Evolutionary conservation across 2,797 vertebrate species (phyloP), one percentile per base, ranked within the genome.

Genomic region (Enteromius viviparus): DNA sequence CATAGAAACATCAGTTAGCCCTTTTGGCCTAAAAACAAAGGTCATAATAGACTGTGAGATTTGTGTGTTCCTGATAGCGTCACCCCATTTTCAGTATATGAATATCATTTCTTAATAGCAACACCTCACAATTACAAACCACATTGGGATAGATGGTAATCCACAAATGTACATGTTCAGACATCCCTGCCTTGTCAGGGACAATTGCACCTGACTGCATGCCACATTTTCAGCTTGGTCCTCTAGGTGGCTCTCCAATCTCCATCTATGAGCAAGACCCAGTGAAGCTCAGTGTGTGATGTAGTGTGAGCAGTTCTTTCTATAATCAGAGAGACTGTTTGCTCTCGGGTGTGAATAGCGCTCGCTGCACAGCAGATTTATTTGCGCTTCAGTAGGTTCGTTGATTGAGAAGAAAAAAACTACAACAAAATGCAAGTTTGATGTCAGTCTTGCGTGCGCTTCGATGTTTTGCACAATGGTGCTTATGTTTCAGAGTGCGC

Each of bases 201-300:
- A 42, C 14, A 26, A 62, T 45, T 45, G 49, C 29, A 53, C 11
- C 17, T 14, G 23, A 60, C 34, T 77, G 29, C 37, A 23, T 32
- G 72, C 6, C 17, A 21, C 29, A 14, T 5, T 70, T 64, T 51
- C 34, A 80, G 7, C 15, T 45, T 37, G 42, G 37, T 70, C 77
- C 77, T 83, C 62, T 77, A 83, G 85, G 69, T 80, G 85, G 70
- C 81, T 74, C 77, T 80, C 49, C 64, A 5, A 21, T 68, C 45
- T 53, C 29, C 77, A 37, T 74, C 75, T 74, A 65, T 85, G 15
- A 32, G 3, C 40, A 60, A 64, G 12, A 42, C 11, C 42, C n/a
- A 23, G 14, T 32, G n/a, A n/a, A 29, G 64, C 49, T 64, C 29
- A 26, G 21, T 51, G 21, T 51, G 53, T 29, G 19, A 65, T 19